Conservation (phyloP, 2,888 invertebrate genomes). For the Harmothoe impar region DNA sequence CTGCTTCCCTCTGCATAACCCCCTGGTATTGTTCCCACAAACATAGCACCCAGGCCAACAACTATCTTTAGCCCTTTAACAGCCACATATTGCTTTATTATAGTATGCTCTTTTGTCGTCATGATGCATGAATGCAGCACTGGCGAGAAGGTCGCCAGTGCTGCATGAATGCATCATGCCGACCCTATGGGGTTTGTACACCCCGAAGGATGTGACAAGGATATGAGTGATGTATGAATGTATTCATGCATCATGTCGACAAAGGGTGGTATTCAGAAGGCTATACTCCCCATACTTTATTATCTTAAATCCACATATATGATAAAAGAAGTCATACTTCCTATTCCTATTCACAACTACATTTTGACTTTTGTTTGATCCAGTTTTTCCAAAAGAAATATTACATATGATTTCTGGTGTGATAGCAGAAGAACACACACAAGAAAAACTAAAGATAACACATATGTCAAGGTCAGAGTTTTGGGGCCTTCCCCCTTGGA, state of each 20-base stretch:
- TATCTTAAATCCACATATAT: not conserved
- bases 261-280: not conserved
- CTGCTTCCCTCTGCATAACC: not conserved
- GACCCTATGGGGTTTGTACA: too few relatives aligned
- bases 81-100: too few relatives aligned
- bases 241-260: not conserved
- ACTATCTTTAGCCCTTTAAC: too few relatives aligned
- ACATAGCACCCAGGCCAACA: not conserved
- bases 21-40: not conserved
- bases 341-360: not conserved
- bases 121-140: too few relatives aligned
- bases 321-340: too few relatives aligned
- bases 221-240: too few relatives aligned
- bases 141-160: too few relatives aligned
- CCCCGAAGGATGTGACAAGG: too few relatives aligned
- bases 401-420: not conserved
- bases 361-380: not conserved
- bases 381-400: not conserved
- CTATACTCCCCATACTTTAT: not conserved
- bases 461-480: not conserved
- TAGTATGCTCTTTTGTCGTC: too few relatives aligned
- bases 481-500: not conserved
- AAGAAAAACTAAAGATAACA: not conserved
- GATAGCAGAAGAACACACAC: not conserved
- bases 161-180: too few relatives aligned